These are phyloP conservation scores for Coenobita brevimanus DNA, from an alignment of 1,140 invertebrate species.

Conservation along the genomic window DNA sequence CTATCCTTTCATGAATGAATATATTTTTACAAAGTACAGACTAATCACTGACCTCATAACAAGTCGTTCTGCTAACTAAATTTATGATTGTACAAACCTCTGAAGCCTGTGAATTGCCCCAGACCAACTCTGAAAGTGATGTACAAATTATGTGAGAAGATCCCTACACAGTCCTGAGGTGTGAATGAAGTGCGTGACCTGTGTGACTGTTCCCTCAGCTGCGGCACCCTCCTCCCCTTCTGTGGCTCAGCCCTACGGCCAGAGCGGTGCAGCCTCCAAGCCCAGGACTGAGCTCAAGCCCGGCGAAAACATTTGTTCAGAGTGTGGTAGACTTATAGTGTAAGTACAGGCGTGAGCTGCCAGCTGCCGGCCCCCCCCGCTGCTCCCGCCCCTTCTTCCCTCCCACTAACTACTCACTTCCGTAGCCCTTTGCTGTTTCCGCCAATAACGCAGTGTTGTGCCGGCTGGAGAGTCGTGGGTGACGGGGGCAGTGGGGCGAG, in stretches of 20 bases:
- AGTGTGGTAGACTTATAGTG: slow-evolving; percentile 94
- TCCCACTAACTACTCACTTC: slow-evolving; percentile 25
- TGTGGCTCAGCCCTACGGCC: slow-evolving; percentile 41
- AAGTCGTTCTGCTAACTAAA: background rate
- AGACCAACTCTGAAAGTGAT: background rate
- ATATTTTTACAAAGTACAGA: slow-evolving; percentile 14
- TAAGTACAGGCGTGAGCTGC: slow-evolving; percentile 79
- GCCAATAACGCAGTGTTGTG: slow-evolving; percentile 17
- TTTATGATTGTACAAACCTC: slow-evolving; percentile 14
- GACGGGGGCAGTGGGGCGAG: slow-evolving; percentile 25
- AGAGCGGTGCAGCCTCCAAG: slow-evolving; percentile 38
- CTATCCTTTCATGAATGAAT: slow-evolving; percentile 7
- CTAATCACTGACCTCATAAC: slow-evolving; percentile 3
- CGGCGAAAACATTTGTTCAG: slow-evolving; percentile 92
- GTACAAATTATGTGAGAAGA: background rate
- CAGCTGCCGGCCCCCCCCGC: slow-evolving; percentile 20
- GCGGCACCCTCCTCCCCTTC: slow-evolving; percentile 48
- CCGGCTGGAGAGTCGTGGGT: slow-evolving; percentile 18
- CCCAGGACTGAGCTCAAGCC: slow-evolving; percentile 79
- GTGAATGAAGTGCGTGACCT: background rate
- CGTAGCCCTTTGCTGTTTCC: background rate
- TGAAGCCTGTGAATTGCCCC: no score
- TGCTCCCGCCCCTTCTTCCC: slow-evolving; percentile 6
- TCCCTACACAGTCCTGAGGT: background rate
- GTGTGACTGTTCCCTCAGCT: slow-evolving; percentile 47